A percentile compares a stretch with the other conserved stretches of the same genome.
Evolutionary conservation across 2,113 vertebrate genomes (phyloP).

Genomic region (Donacobius atricapilla): DNA sequence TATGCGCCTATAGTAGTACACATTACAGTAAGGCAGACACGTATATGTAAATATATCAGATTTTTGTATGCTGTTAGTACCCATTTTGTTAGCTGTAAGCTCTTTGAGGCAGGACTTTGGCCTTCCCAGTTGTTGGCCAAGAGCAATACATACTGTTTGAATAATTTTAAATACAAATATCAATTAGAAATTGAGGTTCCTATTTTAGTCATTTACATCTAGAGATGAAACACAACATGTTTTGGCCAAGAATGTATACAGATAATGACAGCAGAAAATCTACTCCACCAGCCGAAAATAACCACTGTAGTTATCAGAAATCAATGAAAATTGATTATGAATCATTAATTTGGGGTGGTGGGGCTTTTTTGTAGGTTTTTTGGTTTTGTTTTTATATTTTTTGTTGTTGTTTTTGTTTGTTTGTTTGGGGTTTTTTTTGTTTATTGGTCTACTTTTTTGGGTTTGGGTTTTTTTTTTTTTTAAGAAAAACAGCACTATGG

Average conservation of each 20-base stretch:
- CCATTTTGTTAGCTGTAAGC: neutral
- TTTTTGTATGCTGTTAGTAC: neutral
- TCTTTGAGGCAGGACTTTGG: neutral
- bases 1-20: neutral
- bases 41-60: rapidly evolving
- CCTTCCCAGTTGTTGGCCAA: neutral
- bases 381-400: too few relatives aligned
- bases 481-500: neutral
- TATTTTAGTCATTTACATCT: neutral
- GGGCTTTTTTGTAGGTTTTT: too few relatives aligned
- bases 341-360: neutral
- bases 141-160: neutral
- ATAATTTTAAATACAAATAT: neutral
- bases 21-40: rapidly evolving
- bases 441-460: neutral
- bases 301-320: neutral
- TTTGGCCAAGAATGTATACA: neutral
- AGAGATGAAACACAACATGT: neutral
- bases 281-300: neutral
- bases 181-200: neutral
- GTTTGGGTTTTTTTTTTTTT: neutral
- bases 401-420: neutral
- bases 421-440: neutral
- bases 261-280: neutral
- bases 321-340: neutral